Base-by-base conservation (phyloP, 2,797 vertebrate species). In the Phoxinus dragarum region DNA sequence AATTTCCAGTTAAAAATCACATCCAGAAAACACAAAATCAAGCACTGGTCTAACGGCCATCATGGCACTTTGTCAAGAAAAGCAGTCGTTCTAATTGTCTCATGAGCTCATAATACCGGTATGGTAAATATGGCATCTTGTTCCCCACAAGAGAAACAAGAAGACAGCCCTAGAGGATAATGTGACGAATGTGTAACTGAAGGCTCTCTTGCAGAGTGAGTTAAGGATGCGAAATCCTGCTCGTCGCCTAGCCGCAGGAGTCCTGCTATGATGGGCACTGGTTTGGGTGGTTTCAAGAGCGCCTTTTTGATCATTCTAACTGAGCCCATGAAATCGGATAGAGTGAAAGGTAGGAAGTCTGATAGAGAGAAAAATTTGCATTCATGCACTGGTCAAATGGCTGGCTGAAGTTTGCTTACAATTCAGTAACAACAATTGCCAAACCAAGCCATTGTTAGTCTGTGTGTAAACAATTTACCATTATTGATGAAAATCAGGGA, bases 171-270 rank as follows among this genome's bases (percentile, higher is more conserved):
- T 27, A 59, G 84, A 75, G 77, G 74, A 82, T 71, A 85, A 73
- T 69, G 74, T 88, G 83, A 85, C 73, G 79, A 59, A 80, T 80
- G 80, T 85, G 84, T 88, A 80, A 82, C 87, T 82, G 56, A 78
- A 78, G 54, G n/a, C 38, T 72, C 73, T 82, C 34, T 56, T 71
- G 74, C 54, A 73, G 73, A 71, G 34, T 77, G n/a, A 73, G 84
- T 74, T 79, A 85, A 73, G 56, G 66, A 73, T 82, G 80, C 79
- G 47, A 79, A 85, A 80, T 82, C 79, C 31, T 85, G 64, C 71
- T 78, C 56, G 61, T 40, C 12, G n/a, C 84, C 44, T 36, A 67
- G 69, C 69, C 42, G 42, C 69, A 80, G 69, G 38, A 84, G 69
- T 59, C 75, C n/a, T 80, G 67, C 74, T 61, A 38, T 82, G 81